A percentile compares a stretch with the other conserved stretches of the same genome.
These are phyloP conservation scores for Nymphalis polychloros DNA, from an alignment of 2,888 invertebrate species.

Conservation along the genomic window DNA sequence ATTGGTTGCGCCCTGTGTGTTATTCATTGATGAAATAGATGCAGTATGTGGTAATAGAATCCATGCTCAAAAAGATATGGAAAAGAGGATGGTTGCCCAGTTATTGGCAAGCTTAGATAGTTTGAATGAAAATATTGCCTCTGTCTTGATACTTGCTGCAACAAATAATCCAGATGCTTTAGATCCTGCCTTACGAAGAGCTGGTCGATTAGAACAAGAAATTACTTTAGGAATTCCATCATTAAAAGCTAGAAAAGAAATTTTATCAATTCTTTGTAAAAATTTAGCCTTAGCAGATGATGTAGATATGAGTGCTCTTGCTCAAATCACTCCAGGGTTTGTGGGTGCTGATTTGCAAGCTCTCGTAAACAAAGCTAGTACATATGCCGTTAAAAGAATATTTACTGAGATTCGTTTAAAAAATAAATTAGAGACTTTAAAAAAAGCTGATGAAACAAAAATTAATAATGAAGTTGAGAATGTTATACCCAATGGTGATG, in stretches of 20 bases:
- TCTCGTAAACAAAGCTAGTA: conserved; percentile 92
- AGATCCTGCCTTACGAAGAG: conserved; percentile 94
- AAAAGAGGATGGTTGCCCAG: conserved; percentile 96
- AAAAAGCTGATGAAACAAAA: conserved; percentile 42
- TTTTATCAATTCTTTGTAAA: conserved; percentile 87
- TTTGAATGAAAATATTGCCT: conserved; percentile 79
- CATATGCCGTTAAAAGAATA: conserved; percentile 89
- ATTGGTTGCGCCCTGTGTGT: conserved; percentile 88
- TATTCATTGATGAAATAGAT: conserved; percentile 98
- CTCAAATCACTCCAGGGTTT: conserved; percentile 95
- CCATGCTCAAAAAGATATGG: conserved; percentile 97
- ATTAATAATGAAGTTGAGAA: conserved; percentile 47
- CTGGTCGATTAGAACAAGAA: conserved; percentile 97
- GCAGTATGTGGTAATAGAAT: conserved; percentile 95
- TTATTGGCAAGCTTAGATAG: conserved; percentile 94
- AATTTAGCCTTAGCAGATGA: conserved; percentile 85
- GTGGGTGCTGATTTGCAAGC: conserved; percentile 97
- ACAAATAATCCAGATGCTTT: conserved; percentile 96
- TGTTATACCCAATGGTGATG: conserved; percentile 69
- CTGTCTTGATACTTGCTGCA: conserved; percentile 95
- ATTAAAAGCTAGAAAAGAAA: conserved; percentile 89
- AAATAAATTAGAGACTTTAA: conserved; percentile 34
- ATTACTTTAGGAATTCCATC: conserved; percentile 97
- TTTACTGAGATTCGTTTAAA: conserved; percentile 61
- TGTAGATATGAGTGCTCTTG: conserved; percentile 87